Evolutionary conservation across 2,113 vertebrate genomes (phyloP).

Genomic region (Nibea coibor): DNA sequence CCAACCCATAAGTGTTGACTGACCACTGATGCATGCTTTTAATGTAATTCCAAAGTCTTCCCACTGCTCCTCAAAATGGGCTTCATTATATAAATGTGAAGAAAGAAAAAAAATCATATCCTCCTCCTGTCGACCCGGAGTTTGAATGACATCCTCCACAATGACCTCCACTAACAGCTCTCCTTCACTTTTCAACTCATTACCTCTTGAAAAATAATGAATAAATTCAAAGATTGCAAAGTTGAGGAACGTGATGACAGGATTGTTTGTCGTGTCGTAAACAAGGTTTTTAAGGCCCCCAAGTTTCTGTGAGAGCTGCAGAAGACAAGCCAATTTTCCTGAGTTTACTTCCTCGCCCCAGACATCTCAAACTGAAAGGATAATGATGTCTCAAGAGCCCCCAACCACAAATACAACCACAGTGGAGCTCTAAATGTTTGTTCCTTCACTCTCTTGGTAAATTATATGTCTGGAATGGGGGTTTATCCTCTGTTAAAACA

Average conservation of each 20-base stretch:
- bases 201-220: slow-evolving; percentile 1
- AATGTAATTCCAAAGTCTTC: not conserved
- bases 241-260: not conserved
- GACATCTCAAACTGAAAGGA: slow-evolving; percentile 20
- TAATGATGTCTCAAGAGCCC: slow-evolving; percentile 49
- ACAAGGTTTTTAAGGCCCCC: not conserved
- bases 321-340: slow-evolving; percentile 28
- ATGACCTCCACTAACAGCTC: not conserved
- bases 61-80: not conserved
- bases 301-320: slow-evolving; percentile 11
- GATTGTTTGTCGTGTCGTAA: slow-evolving; percentile 19
- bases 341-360: slow-evolving; percentile 28
- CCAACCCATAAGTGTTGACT: not conserved
- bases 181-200: slow-evolving; percentile 1
- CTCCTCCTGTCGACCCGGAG: not conserved
- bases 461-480: slow-evolving; percentile 13
- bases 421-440: not conserved
- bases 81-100: not conserved
- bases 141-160: not conserved
- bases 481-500: not conserved
- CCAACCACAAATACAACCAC: slow-evolving; percentile 16
- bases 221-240: slow-evolving; percentile 5
- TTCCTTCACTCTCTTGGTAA: slow-evolving; percentile 13
- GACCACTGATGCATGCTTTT: not conserved
- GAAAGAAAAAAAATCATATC: not conserved